These are phyloP conservation scores for Macquaria ambigua DNA, from an alignment of 2,113 vertebrate species.

Conservation along the genomic window DNA sequence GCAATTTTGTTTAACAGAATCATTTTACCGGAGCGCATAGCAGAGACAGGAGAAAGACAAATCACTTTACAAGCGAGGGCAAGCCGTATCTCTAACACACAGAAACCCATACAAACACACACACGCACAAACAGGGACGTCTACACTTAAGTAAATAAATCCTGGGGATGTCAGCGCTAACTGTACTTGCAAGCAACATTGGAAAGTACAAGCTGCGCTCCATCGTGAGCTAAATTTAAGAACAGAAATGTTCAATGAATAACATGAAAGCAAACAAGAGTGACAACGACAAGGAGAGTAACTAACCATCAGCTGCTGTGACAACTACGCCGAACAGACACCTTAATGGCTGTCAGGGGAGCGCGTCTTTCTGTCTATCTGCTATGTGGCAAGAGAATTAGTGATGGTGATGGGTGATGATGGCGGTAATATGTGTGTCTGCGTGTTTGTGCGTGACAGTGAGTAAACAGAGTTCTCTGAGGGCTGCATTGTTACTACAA, in stretches of 20 bases:
- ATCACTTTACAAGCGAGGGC: slow-evolving; percentile 79
- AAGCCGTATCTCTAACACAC: slow-evolving; percentile 66
- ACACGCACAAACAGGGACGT: slow-evolving; percentile 23
- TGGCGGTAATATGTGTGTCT: slow-evolving; percentile 11
- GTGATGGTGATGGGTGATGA: slow-evolving; percentile 44
- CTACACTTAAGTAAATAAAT: slow-evolving; percentile 73
- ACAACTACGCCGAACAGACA: slow-evolving; percentile 53
- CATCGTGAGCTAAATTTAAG: slow-evolving; percentile 54
- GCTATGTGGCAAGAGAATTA: slow-evolving; percentile 49
- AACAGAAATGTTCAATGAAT: slow-evolving; percentile 52
- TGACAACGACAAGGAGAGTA: slow-evolving; percentile 49
- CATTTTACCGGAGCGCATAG: slow-evolving; percentile 69
- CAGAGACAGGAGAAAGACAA: slow-evolving; percentile 78
- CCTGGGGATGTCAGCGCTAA: slow-evolving; percentile 63
- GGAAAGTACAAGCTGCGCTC: slow-evolving; percentile 46
- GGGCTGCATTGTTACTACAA: background rate
- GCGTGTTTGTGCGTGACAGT: background rate
- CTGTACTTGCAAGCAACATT: slow-evolving; percentile 54
- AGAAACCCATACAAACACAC: slow-evolving; percentile 18
- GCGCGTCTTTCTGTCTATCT: slow-evolving; percentile 28
- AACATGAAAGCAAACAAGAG: slow-evolving; percentile 53
- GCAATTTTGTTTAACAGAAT: slow-evolving; percentile 81
- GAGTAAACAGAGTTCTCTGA: slow-evolving; percentile 8
- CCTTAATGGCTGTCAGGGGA: slow-evolving; percentile 59
- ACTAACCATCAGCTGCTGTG: slow-evolving; percentile 52